Evolutionary conservation across 2,888 invertebrate species (phyloP).

Genomic region (Nemotelus pantherinus): DNA sequence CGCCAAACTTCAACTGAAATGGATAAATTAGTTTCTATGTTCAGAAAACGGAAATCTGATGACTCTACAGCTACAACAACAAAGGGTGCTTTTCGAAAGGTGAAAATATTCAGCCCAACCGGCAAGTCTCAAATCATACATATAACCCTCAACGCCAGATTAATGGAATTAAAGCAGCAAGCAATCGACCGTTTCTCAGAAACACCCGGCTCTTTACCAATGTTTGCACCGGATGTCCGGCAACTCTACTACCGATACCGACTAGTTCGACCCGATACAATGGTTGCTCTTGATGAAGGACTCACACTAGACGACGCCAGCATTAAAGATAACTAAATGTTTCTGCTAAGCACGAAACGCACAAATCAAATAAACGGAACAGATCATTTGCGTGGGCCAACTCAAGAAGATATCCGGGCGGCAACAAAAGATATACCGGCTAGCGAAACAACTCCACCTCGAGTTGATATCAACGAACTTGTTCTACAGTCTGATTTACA

Average conservation of each 20-base stretch:
- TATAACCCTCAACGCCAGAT: slow-evolving; percentile 57
- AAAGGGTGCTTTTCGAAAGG: slow-evolving; percentile 53
- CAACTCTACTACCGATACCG: slow-evolving; percentile 60
- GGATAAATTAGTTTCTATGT: too few species aligned
- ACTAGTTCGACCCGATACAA: slow-evolving; percentile 59
- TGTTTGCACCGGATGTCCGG: slow-evolving; percentile 60
- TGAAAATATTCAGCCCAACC: slow-evolving; percentile 59
- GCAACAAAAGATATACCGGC: slow-evolving; percentile 65
- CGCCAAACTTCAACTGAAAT: too few species aligned
- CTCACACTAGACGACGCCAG: slow-evolving; percentile 57
- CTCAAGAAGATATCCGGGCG: slow-evolving; percentile 64
- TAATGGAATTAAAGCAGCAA: slow-evolving; percentile 60
- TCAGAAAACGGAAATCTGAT: slow-evolving; percentile 46
- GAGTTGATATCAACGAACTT: slow-evolving; percentile 64
- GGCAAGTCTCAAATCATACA: slow-evolving; percentile 59
- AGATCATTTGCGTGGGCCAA: slow-evolving; percentile 65
- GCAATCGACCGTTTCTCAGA: slow-evolving; percentile 61
- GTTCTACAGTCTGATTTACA: slow-evolving; percentile 68
- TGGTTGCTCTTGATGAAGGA: slow-evolving; percentile 56
- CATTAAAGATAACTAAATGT: slow-evolving; percentile 59
- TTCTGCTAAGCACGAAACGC: slow-evolving; percentile 59
- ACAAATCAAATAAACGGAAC: slow-evolving; percentile 57
- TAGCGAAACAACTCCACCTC: slow-evolving; percentile 58
- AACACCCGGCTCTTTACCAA: slow-evolving; percentile 59
- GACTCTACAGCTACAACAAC: slow-evolving; percentile 7